Evolutionary conservation across 2,113 vertebrate genomes (phyloP).

Genomic region (Galbula dea): DNA sequence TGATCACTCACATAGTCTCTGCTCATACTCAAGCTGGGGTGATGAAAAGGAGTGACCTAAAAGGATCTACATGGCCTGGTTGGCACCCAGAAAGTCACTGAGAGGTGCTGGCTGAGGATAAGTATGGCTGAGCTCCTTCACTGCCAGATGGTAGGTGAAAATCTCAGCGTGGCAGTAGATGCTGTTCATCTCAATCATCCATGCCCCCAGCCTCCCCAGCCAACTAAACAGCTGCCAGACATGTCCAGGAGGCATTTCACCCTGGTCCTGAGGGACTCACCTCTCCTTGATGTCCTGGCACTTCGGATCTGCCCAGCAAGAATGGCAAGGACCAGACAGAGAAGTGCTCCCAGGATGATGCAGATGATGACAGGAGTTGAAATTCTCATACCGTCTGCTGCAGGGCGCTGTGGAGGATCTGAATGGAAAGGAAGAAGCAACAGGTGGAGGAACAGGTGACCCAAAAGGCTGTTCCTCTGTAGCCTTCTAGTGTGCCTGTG

Average conservation of each 20-base stretch:
- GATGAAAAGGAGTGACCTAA: background rate
- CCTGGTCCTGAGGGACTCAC: background rate
- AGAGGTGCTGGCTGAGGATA: background rate
- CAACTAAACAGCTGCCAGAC: background rate
- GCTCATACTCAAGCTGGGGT: background rate
- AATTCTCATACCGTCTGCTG: background rate
- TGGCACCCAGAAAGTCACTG: background rate
- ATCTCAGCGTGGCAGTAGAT: background rate
- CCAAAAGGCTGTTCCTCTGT: background rate
- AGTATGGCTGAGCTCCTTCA: background rate
- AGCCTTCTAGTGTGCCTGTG: background rate
- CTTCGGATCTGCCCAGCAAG: constrained; percentile 1
- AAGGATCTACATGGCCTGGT: background rate
- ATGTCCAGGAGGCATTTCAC: background rate
- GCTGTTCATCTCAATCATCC: background rate
- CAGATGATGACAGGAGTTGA: constrained; percentile 23
- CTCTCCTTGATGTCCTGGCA: constrained; percentile 5
- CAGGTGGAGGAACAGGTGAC: background rate
- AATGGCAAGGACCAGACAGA: constrained; percentile 42
- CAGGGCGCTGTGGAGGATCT: background rate
- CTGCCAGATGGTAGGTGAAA: background rate
- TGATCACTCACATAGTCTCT: background rate
- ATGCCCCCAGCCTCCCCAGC: background rate
- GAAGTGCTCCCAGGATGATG: constrained; percentile 21
- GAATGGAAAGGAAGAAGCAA: background rate